Percentiles rank a stretch among this genome's conserved stretches.
Evolutionary conservation across 2,113 vertebrate genomes (phyloP).

Genomic region (Ifrita kowaldi): DNA sequence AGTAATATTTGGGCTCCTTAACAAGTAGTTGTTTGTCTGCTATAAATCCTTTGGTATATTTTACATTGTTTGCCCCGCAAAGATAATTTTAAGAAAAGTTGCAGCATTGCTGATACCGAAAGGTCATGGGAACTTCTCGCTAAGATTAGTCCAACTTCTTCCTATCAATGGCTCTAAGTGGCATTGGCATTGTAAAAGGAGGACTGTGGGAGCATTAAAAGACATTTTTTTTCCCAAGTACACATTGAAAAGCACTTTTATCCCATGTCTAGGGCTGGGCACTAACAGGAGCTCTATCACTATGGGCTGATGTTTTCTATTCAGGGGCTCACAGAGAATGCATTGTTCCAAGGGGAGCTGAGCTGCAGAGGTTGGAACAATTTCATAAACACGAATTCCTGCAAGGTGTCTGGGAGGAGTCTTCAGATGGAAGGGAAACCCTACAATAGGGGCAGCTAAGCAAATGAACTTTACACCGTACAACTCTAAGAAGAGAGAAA

Average conservation of each 20-base stretch:
- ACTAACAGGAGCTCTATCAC: conserved; percentile 23
- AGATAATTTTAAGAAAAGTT: conserved; percentile 38
- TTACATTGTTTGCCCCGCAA: background rate
- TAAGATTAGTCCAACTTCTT: conserved; percentile 33
- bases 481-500: background rate
- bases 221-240: background rate
- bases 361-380: conserved; percentile 20
- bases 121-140: conserved; percentile 63
- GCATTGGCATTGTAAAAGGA: conserved; percentile 42
- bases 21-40: background rate
- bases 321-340: conserved; percentile 41
- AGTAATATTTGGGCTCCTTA: background rate
- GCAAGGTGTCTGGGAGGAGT: background rate
- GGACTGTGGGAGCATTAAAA: conserved; percentile 47
- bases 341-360: background rate
- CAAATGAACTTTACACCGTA: background rate
- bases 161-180: conserved; percentile 22
- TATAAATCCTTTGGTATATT: background rate
- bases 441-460: rapidly evolving
- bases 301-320: conserved; percentile 56
- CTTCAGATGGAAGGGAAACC: background rate
- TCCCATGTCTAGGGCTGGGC: conserved; percentile 5
- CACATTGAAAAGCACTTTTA: conserved; percentile 52
- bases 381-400: conserved; percentile 27
- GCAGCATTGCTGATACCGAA: background rate